These are phyloP conservation scores for Agrotis exclamationis DNA, from an alignment of 2,888 invertebrate genomes.

Conservation along the genomic window DNA sequence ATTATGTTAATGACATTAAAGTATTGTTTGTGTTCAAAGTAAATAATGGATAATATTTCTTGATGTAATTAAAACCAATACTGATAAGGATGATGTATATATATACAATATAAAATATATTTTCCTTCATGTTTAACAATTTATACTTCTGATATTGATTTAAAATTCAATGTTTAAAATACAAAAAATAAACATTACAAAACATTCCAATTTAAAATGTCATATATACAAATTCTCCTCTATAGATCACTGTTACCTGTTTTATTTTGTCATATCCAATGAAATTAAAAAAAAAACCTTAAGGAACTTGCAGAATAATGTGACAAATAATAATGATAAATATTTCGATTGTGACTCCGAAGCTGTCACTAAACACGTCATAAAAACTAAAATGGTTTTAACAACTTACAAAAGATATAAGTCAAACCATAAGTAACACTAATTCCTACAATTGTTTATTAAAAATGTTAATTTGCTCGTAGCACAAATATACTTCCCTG, in stretches of 20 bases:
- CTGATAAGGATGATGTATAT: slow-evolving; percentile 66
- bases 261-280: slow-evolving; percentile 71
- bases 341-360: slow-evolving; percentile 84
- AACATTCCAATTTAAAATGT: slow-evolving; percentile 78
- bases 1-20: slow-evolving; percentile 61
- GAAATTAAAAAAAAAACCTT: slow-evolving; percentile 67
- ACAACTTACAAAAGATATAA: slow-evolving; percentile 89
- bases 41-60: slow-evolving; percentile 56
- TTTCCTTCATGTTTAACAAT: slow-evolving; percentile 83
- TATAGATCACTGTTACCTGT: slow-evolving; percentile 78
- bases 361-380: slow-evolving; percentile 87
- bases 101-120: slow-evolving; percentile 81
- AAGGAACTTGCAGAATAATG: slow-evolving; percentile 74
- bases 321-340: slow-evolving; percentile 74
- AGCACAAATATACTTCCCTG: slow-evolving; percentile 88
- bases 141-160: slow-evolving; percentile 82
- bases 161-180: slow-evolving; percentile 79
- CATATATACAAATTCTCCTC: slow-evolving; percentile 78
- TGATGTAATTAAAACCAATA: slow-evolving; percentile 66
- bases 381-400: slow-evolving; percentile 88
- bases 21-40: slow-evolving; percentile 54
- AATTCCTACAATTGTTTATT: slow-evolving; percentile 88
- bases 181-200: slow-evolving; percentile 76
- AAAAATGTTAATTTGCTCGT: slow-evolving; percentile 90
- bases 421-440: slow-evolving; percentile 89